Evolutionary conservation across 2,888 invertebrate species (phyloP), one percentile per base, ranked within the genome.

Genomic region (Vandiemenella viatica): DNA sequence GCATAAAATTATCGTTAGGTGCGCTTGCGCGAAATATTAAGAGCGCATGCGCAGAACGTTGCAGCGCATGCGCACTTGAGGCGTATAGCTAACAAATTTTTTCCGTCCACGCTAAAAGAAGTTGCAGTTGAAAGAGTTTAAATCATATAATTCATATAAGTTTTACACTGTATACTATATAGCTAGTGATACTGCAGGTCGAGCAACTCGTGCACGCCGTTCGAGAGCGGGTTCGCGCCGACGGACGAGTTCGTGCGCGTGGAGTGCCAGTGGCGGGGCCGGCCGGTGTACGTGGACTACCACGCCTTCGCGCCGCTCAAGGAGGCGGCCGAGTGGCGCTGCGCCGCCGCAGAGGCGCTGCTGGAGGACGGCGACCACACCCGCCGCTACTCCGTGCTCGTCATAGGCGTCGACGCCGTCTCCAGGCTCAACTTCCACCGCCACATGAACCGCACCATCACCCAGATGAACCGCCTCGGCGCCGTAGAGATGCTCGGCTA

Each of bases 391-490:
- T 89, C 83, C 56, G 76, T 93, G 0, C 70, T 92, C 53, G 69
- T 92, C 23, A 66, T 92, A 53, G 92, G 92, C 7, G 68, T 91
- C 42, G 92, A 92, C 62, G 82, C 88, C 8, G 76, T 92, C 20
- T 92, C 92, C 0, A 74, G 90, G 56, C 68, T 88, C 53, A 90
- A 90, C 65, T 82, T 91, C 57, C 76, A 84, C 54, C 75, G 92
- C 41, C 85, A 85, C 58, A 83, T 92, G 83, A 83, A 83, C 0
- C 73, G 72, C 59, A 86, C 87, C 0, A 66, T 75, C 16, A 63
- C 70, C 2, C 76, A 72, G 56, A 67, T 89, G 45, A 68, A 73
- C 50, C 65, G 75, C 15, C 67, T 84, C 52, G 73, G 74, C 13
- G 80, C 81, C 37, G 73, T 86, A 45, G 89, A 89, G 62, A 71